Conservation (phyloP, 2,797 vertebrate genomes). For the Gymnopithys bicolor region DNA sequence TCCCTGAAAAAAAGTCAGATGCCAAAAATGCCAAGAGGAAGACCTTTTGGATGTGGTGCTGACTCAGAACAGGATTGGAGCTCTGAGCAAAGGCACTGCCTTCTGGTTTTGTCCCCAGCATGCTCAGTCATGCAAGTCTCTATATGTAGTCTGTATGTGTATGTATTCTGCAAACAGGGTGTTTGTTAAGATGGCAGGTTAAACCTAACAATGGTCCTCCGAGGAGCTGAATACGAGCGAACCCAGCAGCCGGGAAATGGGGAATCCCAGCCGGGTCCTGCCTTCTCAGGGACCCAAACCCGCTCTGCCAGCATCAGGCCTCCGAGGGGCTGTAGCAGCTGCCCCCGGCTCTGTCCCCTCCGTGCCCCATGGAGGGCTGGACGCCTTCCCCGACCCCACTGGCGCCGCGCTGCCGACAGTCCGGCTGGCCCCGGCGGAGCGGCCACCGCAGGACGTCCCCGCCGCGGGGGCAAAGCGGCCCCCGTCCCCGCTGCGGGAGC, state of each 20-base stretch:
- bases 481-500: too few species aligned
- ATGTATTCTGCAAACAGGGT: neutral
- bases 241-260: neutral
- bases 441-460: neutral
- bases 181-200: neutral
- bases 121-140: neutral
- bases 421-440: neutral
- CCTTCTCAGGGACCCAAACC: neutral
- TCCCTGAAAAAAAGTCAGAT: neutral
- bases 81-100: neutral
- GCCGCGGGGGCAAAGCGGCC: neutral
- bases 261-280: neutral
- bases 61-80: neutral
- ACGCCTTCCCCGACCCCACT: neutral
- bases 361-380: neutral
- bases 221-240: neutral
- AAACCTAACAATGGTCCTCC: neutral
- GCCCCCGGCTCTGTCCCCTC: neutral
- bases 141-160: rapidly evolving
- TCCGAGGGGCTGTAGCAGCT: neutral
- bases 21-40: neutral
- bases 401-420: neutral
- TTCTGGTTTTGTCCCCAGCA: neutral
- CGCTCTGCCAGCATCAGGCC: rapidly evolving
- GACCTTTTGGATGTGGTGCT: neutral